Conservation (phyloP, 2,113 vertebrate species). For the Narcine bancroftii region DNA sequence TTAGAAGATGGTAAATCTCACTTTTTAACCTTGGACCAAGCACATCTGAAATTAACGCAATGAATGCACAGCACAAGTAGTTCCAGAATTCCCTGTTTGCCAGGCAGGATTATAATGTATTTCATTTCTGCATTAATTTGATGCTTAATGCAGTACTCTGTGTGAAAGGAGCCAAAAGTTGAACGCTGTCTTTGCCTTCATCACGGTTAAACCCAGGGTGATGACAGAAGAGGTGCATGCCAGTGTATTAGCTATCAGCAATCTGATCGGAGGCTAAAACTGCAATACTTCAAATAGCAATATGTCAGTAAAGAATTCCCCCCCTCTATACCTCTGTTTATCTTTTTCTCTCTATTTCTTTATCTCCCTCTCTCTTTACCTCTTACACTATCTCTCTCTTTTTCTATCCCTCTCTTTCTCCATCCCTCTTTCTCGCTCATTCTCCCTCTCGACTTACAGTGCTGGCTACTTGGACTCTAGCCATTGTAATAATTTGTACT, state of each 20-base stretch:
- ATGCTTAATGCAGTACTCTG: background rate
- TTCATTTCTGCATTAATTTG: conserved; percentile 15
- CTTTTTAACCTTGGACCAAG: background rate
- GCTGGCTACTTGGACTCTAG: background rate
- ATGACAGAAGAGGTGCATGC: background rate
- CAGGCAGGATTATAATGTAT: background rate
- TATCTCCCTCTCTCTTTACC: too few species aligned
- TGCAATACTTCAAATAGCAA: conserved; percentile 1
- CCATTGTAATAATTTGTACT: background rate
- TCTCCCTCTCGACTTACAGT: background rate
- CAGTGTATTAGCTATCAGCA: background rate
- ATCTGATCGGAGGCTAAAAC: conserved; percentile 26
- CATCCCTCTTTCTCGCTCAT: too few species aligned
- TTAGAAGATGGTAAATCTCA: background rate
- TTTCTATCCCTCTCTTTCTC: too few species aligned
- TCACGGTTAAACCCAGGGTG: conserved; percentile 17
- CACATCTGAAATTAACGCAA: background rate
- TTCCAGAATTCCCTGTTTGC: background rate
- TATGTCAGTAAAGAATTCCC: background rate
- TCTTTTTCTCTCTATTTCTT: too few species aligned
- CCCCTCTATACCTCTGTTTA: too few species aligned
- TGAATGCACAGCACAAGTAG: background rate
- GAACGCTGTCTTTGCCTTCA: background rate
- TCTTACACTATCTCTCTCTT: too few species aligned
- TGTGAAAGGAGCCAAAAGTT: background rate